phyloP scores from a whole-genome alignment of 2,797 vertebrate genomes.

The Denticeps clupeoides region DNA sequence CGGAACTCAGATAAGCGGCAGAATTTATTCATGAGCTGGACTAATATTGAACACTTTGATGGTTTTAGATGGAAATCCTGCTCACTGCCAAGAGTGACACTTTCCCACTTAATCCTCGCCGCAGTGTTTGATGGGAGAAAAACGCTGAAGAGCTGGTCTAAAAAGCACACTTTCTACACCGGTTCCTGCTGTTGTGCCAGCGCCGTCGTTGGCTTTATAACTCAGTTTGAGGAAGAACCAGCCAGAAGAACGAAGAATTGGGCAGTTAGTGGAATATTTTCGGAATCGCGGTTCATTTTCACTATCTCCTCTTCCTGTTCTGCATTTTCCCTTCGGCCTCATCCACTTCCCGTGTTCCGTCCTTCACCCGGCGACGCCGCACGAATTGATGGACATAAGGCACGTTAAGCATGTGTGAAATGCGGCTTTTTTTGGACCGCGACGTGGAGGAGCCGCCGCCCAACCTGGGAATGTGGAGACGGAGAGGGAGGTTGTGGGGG shows the following conservation, averaged over 20 bases:
- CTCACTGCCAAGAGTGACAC: too few relatives aligned
- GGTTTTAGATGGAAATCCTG: too few relatives aligned
- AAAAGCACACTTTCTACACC: too few relatives aligned
- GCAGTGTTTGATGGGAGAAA: too few relatives aligned
- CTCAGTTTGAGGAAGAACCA: constrained; percentile 9
- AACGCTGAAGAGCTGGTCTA: too few relatives aligned
- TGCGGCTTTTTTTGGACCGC: constrained; percentile 3
- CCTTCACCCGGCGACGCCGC: constrained; percentile 26
- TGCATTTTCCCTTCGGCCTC: constrained; percentile 11
- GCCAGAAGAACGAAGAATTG: background rate
- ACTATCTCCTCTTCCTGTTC: constrained; percentile 6
- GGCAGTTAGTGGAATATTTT: background rate
- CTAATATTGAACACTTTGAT: too few relatives aligned
- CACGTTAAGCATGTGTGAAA: constrained; percentile 29
- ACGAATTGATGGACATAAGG: constrained; percentile 33
- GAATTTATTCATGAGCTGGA: too few relatives aligned
- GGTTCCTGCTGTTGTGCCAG: too few relatives aligned
- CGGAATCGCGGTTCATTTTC: background rate
- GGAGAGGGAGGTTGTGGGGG: background rate
- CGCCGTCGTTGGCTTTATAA: too few relatives aligned
- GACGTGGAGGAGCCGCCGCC: background rate
- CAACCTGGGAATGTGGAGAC: constrained; percentile 7
- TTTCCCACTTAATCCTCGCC: too few relatives aligned
- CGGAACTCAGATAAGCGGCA: too few relatives aligned
- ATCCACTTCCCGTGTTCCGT: constrained; percentile 25